Evolutionary conservation across 2,888 invertebrate genomes (phyloP), one percentile per base, ranked within the genome.

Genomic region (Clostera curtula): DNA sequence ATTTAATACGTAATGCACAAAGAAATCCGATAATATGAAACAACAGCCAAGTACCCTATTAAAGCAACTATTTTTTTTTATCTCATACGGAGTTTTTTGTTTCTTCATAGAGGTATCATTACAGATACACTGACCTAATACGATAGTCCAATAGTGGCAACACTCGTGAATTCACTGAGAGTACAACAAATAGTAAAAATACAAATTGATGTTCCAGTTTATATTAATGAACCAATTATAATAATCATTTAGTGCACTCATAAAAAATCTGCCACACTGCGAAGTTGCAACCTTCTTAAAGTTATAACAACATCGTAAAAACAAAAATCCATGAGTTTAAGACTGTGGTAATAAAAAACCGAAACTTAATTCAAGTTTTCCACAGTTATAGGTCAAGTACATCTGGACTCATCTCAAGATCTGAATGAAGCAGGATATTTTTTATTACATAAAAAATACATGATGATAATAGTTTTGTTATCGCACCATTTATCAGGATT

Each of bases 351-450:
- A 68, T 69, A 74, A 76, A 75, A 79, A 77, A 72, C 63, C 49
- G 63, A 75, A 62, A 77, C 74, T 77, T 73, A 70, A 76, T 76
- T 75, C 68, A 76, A 77, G 58, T 77, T 74, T 39, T 61, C 59
- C 61, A 53, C 66, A 65, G 68, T 68, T 68, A 71, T 63, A 48
- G 57, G 55, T 59, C 58, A 56, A 66, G 65, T 64, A 61, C 60
- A 64, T 64, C 56, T 55, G 54, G 32, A 46, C 49, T 45, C 37
- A 52, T 46, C 57, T 40, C 42, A 49, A 54, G 49, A 47, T 39
- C 45, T 43, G 34, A 43, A 43, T 47, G 47, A 40, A 45, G 51
- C 41, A 36, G 34, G 31, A 24, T 21, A 37, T 24, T 27, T 38
- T 31, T 31, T 27, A 23, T 21, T 14, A 24, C 17, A 40, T 40